Evolutionary conservation across 2,888 invertebrate species (phyloP).

Genomic region (Corbicula japonica): DNA sequence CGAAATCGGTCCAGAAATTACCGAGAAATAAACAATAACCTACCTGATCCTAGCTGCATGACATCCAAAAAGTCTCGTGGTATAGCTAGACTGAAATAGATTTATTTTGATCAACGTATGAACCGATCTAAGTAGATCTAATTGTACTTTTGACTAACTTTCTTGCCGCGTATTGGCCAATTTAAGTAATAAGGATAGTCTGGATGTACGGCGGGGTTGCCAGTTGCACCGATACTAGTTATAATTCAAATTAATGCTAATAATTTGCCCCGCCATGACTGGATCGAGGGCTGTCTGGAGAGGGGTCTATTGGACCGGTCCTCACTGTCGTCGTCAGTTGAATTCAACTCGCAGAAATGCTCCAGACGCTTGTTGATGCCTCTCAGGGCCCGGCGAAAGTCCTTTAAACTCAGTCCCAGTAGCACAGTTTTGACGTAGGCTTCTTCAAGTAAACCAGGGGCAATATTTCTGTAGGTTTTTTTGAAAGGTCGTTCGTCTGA

Average conservation of each 20-base stretch:
- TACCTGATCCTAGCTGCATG: no score
- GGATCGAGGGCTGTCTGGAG: conserved; percentile 44
- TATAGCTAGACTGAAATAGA: conserved; percentile 34
- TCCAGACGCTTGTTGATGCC: conserved; percentile 47
- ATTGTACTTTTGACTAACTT: conserved; percentile 42
- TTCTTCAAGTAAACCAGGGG: no score
- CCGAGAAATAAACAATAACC: no score
- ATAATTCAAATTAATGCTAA: conserved; percentile 40
- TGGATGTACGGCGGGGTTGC: conserved; percentile 35
- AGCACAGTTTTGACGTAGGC: conserved; percentile 49
- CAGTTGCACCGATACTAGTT: conserved; percentile 34
- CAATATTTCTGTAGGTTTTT: no score
- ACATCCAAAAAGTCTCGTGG: no score
- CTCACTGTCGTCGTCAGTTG: conserved; percentile 46
- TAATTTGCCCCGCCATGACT: conserved; percentile 43
- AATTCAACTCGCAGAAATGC: conserved; percentile 42
- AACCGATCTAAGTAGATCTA: conserved; percentile 43
- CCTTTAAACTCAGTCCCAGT: conserved; percentile 38
- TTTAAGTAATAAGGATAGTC: conserved; percentile 34
- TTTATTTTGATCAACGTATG: conserved; percentile 48
- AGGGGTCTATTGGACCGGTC: conserved; percentile 44
- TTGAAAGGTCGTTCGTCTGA: no score
- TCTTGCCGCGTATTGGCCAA: conserved; percentile 33
- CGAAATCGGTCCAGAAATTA: no score
- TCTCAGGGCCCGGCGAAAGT: conserved; percentile 38